Conservation (phyloP, 1,140 invertebrate genomes). For the Ostrea denselamellosa region DNA sequence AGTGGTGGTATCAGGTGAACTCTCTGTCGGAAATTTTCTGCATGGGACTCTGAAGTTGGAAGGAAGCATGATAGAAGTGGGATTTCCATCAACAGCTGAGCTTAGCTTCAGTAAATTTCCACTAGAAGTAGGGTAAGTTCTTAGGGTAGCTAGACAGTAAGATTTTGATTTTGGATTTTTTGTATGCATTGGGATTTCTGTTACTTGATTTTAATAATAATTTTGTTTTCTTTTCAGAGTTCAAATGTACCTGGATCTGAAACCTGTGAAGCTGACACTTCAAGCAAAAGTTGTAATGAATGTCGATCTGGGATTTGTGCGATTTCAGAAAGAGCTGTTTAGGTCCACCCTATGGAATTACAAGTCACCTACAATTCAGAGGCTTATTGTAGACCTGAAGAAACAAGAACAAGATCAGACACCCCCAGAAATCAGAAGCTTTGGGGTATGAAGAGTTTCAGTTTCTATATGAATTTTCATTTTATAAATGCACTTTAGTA, state of each 20-base stretch:
- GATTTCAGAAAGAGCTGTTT: slow-evolving; percentile 59
- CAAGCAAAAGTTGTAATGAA: slow-evolving; percentile 59
- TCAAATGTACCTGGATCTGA: slow-evolving; percentile 49
- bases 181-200: background rate
- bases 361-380: slow-evolving; percentile 56
- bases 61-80: slow-evolving; percentile 58
- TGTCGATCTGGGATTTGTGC: slow-evolving; percentile 53
- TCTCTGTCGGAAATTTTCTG: slow-evolving; percentile 48
- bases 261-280: slow-evolving; percentile 58
- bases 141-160: background rate
- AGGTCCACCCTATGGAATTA: slow-evolving; percentile 58
- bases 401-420: slow-evolving; percentile 59
- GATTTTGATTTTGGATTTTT: background rate
- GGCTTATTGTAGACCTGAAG: slow-evolving; percentile 58
- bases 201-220: background rate
- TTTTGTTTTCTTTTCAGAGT: background rate
- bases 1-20: slow-evolving; percentile 52
- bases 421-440: slow-evolving; percentile 56
- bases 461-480: background rate
- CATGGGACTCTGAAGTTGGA: slow-evolving; percentile 57
- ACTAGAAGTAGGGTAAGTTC: slow-evolving; percentile 59
- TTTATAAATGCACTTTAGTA: background rate
- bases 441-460: slow-evolving; percentile 36
- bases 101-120: slow-evolving; percentile 67
- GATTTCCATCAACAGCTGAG: slow-evolving; percentile 62